phyloP scores from a whole-genome alignment of 2,797 vertebrate species.

The Liasis olivaceus region DNA sequence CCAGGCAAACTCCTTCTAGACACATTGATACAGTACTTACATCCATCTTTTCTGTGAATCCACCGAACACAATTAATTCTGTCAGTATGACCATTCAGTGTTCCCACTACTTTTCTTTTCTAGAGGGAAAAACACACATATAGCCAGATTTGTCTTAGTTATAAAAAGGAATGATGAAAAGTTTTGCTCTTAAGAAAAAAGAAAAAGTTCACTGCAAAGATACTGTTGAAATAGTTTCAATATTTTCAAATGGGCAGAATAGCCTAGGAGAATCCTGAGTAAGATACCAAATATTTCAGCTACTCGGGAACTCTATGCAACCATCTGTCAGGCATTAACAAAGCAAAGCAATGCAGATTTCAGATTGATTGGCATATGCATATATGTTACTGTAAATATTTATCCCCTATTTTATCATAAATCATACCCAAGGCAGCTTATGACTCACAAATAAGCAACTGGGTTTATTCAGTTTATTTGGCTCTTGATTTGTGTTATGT shows the following conservation, averaged over 20 bases:
- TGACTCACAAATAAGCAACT: no score
- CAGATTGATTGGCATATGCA: neutral
- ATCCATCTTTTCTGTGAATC: constrained; percentile 79
- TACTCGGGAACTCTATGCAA: neutral
- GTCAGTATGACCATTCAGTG: constrained; percentile 85
- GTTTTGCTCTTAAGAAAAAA: neutral
- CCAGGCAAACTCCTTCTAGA: neutral
- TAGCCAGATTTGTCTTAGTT: neutral
- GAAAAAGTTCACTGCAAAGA: neutral
- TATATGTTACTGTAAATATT: neutral
- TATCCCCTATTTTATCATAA: neutral
- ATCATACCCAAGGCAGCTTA: neutral
- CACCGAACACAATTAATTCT: constrained; percentile 89
- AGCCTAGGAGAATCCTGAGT: neutral
- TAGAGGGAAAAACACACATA: constrained; percentile 57
- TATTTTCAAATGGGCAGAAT: neutral
- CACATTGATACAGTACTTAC: constrained; percentile 76
- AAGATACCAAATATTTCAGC: neutral
- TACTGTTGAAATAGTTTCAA: neutral
- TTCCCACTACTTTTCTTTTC: constrained; percentile 73
- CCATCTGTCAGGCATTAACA: neutral
- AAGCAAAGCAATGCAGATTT: neutral
- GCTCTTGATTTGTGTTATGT: no score
- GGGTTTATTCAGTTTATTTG: no score
- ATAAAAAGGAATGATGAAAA: neutral